Percentiles rank a stretch among this genome's conserved stretches.
Evolutionary conservation across 2,888 invertebrate genomes (phyloP).

Genomic region (Pandemis cinnamomeana): DNA sequence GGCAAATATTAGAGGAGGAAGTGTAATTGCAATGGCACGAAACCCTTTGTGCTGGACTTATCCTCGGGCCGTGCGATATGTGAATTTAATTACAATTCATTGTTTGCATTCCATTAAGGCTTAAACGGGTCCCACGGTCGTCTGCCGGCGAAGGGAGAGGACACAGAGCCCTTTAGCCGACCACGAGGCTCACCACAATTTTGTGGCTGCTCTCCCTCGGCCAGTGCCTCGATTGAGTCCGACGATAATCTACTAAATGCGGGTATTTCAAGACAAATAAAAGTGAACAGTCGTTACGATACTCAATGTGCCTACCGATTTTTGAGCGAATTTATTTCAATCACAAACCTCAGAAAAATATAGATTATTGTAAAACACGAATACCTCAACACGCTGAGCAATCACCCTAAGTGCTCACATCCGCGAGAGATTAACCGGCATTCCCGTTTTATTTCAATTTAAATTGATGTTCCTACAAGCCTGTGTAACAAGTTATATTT

Average conservation of each 20-base stretch:
- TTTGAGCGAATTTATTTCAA: neutral
- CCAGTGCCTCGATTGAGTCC: conserved; percentile 12
- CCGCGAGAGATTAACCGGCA: neutral
- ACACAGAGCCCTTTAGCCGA: conserved; percentile 12
- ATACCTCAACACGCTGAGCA: conserved; percentile 1
- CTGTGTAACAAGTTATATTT: too few species aligned
- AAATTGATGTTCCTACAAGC: neutral
- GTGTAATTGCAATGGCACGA: conserved; percentile 28
- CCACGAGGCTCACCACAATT: conserved; percentile 27
- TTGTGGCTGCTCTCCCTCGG: conserved; percentile 10
- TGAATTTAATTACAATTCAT: conserved; percentile 42
- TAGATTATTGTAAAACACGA: neutral
- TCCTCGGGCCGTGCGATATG: conserved; percentile 32
- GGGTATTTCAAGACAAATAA: neutral
- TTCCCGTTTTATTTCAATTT: neutral
- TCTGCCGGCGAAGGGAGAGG: conserved; percentile 15
- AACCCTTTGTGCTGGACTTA: conserved; percentile 35
- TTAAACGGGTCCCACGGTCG: conserved; percentile 38
- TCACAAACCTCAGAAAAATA: neutral
- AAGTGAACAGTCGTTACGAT: neutral
- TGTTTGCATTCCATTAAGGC: conserved; percentile 40
- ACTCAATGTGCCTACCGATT: neutral
- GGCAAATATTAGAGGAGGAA: conserved; percentile 40
- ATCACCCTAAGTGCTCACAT: conserved; percentile 7
- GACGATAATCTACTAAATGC: conserved; percentile 7